Evolutionary conservation across 2,888 invertebrate species (phyloP).

Genomic region (Nomada lathburiana): DNA sequence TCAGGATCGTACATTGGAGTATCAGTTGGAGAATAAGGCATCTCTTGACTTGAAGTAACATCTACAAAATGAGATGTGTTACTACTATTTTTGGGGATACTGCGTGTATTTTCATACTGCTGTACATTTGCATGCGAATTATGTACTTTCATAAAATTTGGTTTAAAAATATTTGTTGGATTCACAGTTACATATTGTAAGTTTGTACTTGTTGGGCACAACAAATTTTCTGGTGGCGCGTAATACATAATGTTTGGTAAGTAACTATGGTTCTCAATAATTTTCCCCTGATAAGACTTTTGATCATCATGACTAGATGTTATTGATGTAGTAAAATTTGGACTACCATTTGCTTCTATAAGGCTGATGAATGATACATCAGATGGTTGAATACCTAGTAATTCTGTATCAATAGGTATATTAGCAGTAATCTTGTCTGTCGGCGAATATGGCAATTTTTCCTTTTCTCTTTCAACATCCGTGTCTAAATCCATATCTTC

Average conservation of each 20-base stretch:
- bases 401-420: slow-evolving; percentile 71
- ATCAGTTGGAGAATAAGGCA: slow-evolving; percentile 78
- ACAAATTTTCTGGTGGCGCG: background rate
- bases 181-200: slow-evolving; percentile 64
- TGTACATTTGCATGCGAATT: slow-evolving; percentile 16
- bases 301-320: slow-evolving; percentile 28
- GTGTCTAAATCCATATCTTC: slow-evolving; percentile 83
- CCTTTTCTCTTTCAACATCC: slow-evolving; percentile 79
- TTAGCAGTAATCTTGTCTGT: slow-evolving; percentile 75
- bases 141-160: slow-evolving; percentile 24
- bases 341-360: slow-evolving; percentile 42
- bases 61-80: slow-evolving; percentile 17
- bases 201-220: slow-evolving; percentile 38
- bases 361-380: slow-evolving; percentile 73
- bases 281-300: slow-evolving; percentile 33
- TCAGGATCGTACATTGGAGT: slow-evolving; percentile 75
- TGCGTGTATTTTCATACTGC: slow-evolving; percentile 10
- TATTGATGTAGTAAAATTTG: slow-evolving; percentile 25
- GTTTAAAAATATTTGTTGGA: slow-evolving; percentile 5
- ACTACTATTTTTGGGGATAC: slow-evolving; percentile 7
- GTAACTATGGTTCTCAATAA: slow-evolving; percentile 54
- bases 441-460: slow-evolving; percentile 80
- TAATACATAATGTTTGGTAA: slow-evolving; percentile 40
- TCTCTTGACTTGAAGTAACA: slow-evolving; percentile 56
- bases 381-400: slow-evolving; percentile 75